phyloP scores from a whole-genome alignment of 1,140 invertebrate species.

The Drosophila nigromelanica region DNA sequence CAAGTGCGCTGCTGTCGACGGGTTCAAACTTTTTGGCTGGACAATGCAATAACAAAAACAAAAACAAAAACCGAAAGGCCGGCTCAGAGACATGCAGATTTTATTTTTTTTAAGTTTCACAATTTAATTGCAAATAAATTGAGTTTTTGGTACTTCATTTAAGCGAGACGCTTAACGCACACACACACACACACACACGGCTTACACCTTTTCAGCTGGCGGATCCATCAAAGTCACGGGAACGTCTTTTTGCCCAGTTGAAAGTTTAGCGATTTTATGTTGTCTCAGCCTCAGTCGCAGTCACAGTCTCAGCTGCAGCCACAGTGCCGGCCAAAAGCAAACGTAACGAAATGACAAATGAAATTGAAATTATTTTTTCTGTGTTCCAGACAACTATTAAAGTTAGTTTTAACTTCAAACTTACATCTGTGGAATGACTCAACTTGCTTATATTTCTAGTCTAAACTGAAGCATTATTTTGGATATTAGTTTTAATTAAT shows the following conservation, averaged over 20 bases:
- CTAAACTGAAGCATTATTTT: constrained; percentile 4
- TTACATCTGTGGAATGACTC: background rate
- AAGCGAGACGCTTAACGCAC: constrained; percentile 75
- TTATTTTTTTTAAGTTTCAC: constrained; percentile 48
- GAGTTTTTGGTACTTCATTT: constrained; percentile 83
- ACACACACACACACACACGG: constrained; percentile 1
- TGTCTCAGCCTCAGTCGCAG: constrained; percentile 11
- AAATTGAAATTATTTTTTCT: constrained; percentile 71
- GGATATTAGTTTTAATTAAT: constrained; percentile 4
- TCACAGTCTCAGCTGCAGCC: background rate
- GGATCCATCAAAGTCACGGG: constrained; percentile 70
- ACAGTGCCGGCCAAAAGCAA: constrained; percentile 28
- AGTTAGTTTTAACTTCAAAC: background rate
- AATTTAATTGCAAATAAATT: constrained; percentile 84
- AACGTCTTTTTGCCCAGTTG: constrained; percentile 39
- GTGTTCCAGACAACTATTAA: background rate
- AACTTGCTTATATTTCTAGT: constrained; percentile 15
- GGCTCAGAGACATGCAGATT: constrained; percentile 50
- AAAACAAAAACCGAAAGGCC: constrained; percentile 5
- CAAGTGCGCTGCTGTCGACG: constrained; percentile 23
- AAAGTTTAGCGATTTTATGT: constrained; percentile 58
- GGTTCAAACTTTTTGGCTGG: constrained; percentile 35
- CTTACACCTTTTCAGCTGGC: constrained; percentile 32
- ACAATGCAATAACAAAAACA: constrained; percentile 53
- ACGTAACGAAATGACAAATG: constrained; percentile 74